Conservation (phyloP, 2,888 invertebrate genomes). For the Drosophila hawaiiensis region DNA sequence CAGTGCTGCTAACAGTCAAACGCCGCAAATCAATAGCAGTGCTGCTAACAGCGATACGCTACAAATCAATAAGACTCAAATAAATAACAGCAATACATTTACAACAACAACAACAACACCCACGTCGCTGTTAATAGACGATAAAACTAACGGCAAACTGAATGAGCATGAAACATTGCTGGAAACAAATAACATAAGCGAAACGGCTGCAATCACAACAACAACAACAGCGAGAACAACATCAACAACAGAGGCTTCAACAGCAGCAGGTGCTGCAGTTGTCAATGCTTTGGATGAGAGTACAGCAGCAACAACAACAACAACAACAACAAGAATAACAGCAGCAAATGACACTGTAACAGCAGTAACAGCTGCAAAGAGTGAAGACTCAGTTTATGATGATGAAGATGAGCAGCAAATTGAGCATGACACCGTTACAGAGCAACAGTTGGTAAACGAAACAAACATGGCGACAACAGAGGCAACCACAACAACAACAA, state of each 20-base stretch:
- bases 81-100: conserved; percentile 38
- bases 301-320: conserved; percentile 28
- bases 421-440: conserved; percentile 39
- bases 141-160: conserved; percentile 45
- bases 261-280: conserved; percentile 26
- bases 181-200: conserved; percentile 81
- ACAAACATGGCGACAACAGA: conserved; percentile 57
- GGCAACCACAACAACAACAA: conserved; percentile 48
- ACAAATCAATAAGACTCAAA: conserved; percentile 41
- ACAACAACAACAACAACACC: conserved; percentile 23
- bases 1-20: conserved; percentile 23
- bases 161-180: conserved; percentile 75
- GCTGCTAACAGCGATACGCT: conserved; percentile 5
- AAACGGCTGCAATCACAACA: conserved; percentile 60
- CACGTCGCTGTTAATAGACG: conserved; percentile 48
- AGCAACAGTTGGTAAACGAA: conserved; percentile 41
- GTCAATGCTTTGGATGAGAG: conserved; percentile 43
- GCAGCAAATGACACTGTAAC: conserved; percentile 16
- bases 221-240: conserved; percentile 32
- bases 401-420: conserved; percentile 40
- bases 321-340: conserved; percentile 11
- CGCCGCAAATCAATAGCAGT: conserved; percentile 38
- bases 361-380: conserved; percentile 37
- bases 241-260: conserved; percentile 23
- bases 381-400: conserved; percentile 22